These are phyloP conservation scores for Hypotaenidia philippensis DNA, from an alignment of 2,797 vertebrate species.

Conservation along the genomic window DNA sequence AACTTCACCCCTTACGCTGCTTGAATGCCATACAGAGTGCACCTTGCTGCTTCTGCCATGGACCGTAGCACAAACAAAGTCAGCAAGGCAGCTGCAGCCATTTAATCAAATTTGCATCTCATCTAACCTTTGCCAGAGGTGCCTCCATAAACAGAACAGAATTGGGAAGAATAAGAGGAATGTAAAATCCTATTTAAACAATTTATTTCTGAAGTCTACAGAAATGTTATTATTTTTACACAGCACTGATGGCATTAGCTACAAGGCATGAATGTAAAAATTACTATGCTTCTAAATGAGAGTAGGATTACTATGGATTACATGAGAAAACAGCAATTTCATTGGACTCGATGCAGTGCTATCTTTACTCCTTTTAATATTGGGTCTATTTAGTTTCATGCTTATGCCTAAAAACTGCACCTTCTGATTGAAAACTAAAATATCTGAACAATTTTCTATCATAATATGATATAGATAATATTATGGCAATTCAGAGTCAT, in stretches of 20 bases:
- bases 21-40: background rate
- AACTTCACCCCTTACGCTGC: background rate
- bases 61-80: background rate
- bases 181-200: conserved; percentile 45
- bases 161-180: conserved; percentile 9
- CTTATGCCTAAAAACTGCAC: background rate
- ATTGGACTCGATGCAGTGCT: background rate
- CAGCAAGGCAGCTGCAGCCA: conserved; percentile 2
- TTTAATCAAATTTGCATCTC: conserved; percentile 13
- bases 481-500: background rate
- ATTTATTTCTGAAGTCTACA: conserved; percentile 41
- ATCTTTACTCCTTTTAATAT: conserved; percentile 41
- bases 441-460: conserved; percentile 5
- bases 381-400: background rate
- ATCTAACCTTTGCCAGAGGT: conserved; percentile 39
- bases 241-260: background rate
- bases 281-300: background rate
- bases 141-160: background rate
- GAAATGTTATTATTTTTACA: conserved; percentile 29
- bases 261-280: conserved; percentile 37
- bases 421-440: conserved; percentile 14
- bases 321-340: conserved; percentile 9
- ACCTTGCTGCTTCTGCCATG: background rate
- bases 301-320: background rate
- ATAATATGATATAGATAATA: background rate